Conservation (phyloP, 2,888 invertebrate species). For the Meghimatium bilineatum region DNA sequence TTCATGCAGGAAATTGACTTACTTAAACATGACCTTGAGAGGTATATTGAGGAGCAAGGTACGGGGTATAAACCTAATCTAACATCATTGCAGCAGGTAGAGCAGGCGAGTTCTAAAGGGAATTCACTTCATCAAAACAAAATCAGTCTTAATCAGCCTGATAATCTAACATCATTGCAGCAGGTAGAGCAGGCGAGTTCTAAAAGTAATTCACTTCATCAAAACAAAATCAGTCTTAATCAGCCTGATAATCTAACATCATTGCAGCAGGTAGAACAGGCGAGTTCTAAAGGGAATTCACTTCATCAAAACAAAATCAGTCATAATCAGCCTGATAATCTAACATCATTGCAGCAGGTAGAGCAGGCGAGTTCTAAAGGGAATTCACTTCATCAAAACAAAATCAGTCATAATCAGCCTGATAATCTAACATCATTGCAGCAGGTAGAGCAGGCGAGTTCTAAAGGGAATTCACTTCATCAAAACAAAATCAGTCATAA, state of each 20-base stretch:
- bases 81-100: background rate
- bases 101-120: background rate
- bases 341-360: too few relatives aligned
- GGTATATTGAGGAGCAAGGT: background rate
- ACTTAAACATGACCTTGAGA: constrained; percentile 6
- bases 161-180: background rate
- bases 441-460: background rate
- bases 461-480: background rate
- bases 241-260: too few relatives aligned
- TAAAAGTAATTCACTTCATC: too few relatives aligned
- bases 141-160: background rate
- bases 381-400: too few relatives aligned
- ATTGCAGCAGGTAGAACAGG: too few relatives aligned
- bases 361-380: too few relatives aligned
- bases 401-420: too few relatives aligned
- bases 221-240: too few relatives aligned
- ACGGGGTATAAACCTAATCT: background rate
- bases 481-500: background rate
- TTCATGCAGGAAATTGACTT: constrained; percentile 25
- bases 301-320: too few relatives aligned
- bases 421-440: background rate
- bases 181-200: too few relatives aligned
- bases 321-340: too few relatives aligned
- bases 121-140: background rate
- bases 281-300: too few relatives aligned